Percentiles rank a stretch among this genome's conserved stretches.
phyloP scores from a whole-genome alignment of 2,888 invertebrate species.

The Cryptocephalus primarius region DNA sequence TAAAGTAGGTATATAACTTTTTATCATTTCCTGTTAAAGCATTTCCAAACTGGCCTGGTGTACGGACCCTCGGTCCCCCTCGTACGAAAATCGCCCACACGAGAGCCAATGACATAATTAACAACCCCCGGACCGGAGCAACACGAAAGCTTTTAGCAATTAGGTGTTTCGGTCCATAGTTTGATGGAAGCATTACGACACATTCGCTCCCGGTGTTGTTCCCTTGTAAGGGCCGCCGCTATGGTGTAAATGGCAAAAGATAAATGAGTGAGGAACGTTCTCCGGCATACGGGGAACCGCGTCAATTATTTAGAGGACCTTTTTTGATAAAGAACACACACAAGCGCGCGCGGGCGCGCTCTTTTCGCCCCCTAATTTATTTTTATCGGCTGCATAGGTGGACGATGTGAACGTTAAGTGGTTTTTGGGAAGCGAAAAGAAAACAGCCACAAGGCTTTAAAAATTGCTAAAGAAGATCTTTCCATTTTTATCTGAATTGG shows the following conservation, averaged over 20 bases:
- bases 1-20: no score
- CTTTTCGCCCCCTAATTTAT: not conserved
- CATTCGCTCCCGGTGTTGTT: slow-evolving; percentile 10
- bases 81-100: not conserved
- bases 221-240: slow-evolving; percentile 5
- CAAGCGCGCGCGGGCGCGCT: not conserved
- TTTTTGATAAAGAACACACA: slow-evolving; percentile 12
- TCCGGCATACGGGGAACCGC: slow-evolving; percentile 1
- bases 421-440: no score
- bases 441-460: no score
- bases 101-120: slow-evolving; percentile 21
- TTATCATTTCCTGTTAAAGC: no score
- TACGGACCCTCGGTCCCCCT: not conserved
- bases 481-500: no score
- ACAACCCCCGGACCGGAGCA: slow-evolving; percentile 28
- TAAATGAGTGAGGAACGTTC: slow-evolving; percentile 14
- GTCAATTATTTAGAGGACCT: slow-evolving; percentile 21
- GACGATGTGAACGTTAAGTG: no score
- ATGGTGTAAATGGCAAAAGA: slow-evolving; percentile 28
- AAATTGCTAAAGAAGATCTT: no score
- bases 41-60: no score
- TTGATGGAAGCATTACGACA: slow-evolving; percentile 31
- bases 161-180: slow-evolving; percentile 31
- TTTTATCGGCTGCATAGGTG: no score
- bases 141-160: slow-evolving; percentile 37